These are phyloP conservation scores for Pristionchus fissidentatus DNA, from an alignment of 2,888 invertebrate genomes.

Conservation along the genomic window DNA sequence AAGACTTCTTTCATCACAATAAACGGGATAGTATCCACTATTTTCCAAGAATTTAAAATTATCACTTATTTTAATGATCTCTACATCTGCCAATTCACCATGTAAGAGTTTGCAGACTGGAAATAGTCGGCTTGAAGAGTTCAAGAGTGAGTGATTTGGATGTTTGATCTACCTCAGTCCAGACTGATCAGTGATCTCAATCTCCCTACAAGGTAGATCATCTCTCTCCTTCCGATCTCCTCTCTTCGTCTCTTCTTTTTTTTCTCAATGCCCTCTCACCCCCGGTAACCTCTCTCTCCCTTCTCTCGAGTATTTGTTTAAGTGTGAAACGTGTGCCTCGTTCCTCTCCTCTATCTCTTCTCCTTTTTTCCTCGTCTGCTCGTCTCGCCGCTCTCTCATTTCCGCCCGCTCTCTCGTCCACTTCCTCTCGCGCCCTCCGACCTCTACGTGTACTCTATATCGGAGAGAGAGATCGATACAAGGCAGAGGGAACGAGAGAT, in stretches of 20 bases:
- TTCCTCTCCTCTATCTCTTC: background rate
- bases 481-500: background rate
- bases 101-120: too few species aligned
- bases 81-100: too few species aligned
- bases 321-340: constrained; percentile 40
- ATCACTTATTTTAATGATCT: too few species aligned
- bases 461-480: background rate
- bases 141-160: too few species aligned
- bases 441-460: background rate
- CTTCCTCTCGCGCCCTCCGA: background rate
- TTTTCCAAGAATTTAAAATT: too few species aligned
- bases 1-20: too few species aligned
- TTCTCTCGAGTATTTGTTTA: constrained; percentile 34
- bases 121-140: too few species aligned
- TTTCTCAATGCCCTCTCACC: background rate
- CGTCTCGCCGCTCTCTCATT: background rate
- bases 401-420: background rate
- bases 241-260: background rate
- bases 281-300: background rate
- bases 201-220: background rate
- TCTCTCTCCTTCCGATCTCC: background rate
- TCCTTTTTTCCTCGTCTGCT: background rate
- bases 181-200: too few species aligned
- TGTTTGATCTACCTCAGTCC: too few species aligned
- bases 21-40: too few species aligned